These are phyloP conservation scores for Mus musculus DNA, from an alignment of 2,113 vertebrate species.

Conservation along the genomic window GRCm39 chr11:62281501-62282000, in stretches of 20 bases:
- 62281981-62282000: not conserved
- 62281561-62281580: not conserved
- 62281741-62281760: conserved; percentile 2
- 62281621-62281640: not conserved
- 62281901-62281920: not conserved
- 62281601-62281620: too few species aligned
- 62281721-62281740: conserved; percentile 5
- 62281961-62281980: not conserved
- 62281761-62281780: conserved; percentile 52
- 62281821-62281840: conserved; percentile 99
- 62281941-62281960: not conserved
- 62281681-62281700: conserved; percentile 12
- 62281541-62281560: not conserved
- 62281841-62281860: conserved; percentile 99
- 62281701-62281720: conserved; percentile 28
- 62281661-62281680: not conserved
- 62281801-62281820: conserved; percentile 98
- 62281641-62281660: conserved; percentile 39
- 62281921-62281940: not conserved
- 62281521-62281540: not conserved
- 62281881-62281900: not conserved
- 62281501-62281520: not conserved
- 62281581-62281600: not conserved
- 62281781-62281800: conserved; percentile 63
- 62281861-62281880: conserved; percentile 81